Percentiles rank a stretch among this genome's conserved stretches.
Conservation (phyloP, 2,797 vertebrate genomes). For the Sternarchorhynchus goeldii region DNA sequence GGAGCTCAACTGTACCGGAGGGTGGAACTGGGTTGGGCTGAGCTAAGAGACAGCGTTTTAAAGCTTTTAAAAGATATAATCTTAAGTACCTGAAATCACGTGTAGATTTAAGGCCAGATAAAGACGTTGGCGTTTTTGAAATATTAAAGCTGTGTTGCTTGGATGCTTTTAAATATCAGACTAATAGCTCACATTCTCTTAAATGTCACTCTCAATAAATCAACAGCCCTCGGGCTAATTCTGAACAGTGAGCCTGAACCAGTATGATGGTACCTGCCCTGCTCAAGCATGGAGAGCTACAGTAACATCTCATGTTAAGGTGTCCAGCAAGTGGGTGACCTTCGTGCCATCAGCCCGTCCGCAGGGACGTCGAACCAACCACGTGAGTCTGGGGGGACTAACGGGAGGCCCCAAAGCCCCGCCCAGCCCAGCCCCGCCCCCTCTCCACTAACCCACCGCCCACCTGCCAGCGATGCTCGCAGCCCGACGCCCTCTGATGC, state of each 20-base stretch:
- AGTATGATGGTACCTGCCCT: not conserved
- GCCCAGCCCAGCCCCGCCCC: not conserved
- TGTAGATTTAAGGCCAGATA: not conserved
- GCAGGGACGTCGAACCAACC: no score
- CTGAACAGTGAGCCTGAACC: constrained; percentile 18
- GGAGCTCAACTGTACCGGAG: constrained; percentile 17
- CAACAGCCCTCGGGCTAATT: constrained; percentile 26
- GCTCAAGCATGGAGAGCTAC: not conserved
- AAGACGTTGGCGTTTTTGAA: not conserved
- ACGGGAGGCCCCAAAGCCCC: not conserved
- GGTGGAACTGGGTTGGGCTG: constrained; percentile 26
- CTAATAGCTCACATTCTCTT: not conserved
- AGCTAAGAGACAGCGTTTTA: not conserved
- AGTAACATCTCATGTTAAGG: constrained; percentile 18
- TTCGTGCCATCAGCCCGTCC: constrained; percentile 8
- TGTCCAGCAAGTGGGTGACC: constrained; percentile 16
- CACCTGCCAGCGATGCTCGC: no score
- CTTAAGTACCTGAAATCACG: not conserved
- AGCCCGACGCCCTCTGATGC: no score
- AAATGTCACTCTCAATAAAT: constrained; percentile 35
- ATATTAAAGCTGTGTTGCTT: not conserved
- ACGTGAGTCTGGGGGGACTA: not conserved
- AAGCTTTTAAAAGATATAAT: not conserved
- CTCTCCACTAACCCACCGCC: no score
- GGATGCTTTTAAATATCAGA: constrained; percentile 8